These are phyloP conservation scores for Sphaerophoria taeniata DNA, from an alignment of 2,888 invertebrate genomes.

Conservation along the genomic window DNA sequence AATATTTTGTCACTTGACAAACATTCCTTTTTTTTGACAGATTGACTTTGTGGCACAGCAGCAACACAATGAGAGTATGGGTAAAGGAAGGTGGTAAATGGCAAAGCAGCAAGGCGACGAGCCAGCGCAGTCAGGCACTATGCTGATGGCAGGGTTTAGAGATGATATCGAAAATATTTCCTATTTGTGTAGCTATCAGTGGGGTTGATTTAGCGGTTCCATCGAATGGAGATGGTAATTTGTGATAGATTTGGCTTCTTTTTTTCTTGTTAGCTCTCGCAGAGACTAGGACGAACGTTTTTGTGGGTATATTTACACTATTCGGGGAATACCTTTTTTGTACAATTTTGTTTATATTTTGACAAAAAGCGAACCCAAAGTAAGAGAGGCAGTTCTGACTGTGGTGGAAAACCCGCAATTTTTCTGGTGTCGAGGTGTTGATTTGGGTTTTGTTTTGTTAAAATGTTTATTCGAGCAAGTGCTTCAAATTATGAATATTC, in stretches of 20 bases:
- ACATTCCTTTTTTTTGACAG: constrained; percentile 62
- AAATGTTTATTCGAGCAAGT: constrained; percentile 60
- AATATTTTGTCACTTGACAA: constrained; percentile 72
- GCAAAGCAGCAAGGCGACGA: background rate
- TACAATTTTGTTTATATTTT: constrained; percentile 63
- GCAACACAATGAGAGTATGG: constrained; percentile 19
- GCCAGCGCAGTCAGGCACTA: background rate
- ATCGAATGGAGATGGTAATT: constrained; percentile 72
- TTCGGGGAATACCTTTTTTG: constrained; percentile 52
- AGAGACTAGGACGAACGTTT: background rate
- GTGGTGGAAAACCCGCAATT: background rate
- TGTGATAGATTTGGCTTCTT: constrained; percentile 42
- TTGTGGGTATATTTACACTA: constrained; percentile 58
- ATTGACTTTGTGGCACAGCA: constrained; percentile 65
- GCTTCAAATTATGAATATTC: constrained; percentile 40
- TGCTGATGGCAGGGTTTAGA: constrained; percentile 40
- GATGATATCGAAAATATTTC: constrained; percentile 69
- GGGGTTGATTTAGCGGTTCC: constrained; percentile 72
- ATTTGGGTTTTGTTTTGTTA: constrained; percentile 52
- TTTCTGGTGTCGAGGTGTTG: constrained; percentile 25
- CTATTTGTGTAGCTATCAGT: constrained; percentile 73
- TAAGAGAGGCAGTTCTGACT: constrained; percentile 58
- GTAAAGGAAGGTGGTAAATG: constrained; percentile 2
- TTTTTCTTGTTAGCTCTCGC: constrained; percentile 26
- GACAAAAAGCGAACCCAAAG: constrained; percentile 26